Percentiles rank a stretch among this genome's conserved stretches.
phyloP scores from a whole-genome alignment of 2,888 invertebrate species.

The Aleiodes alternator region DNA sequence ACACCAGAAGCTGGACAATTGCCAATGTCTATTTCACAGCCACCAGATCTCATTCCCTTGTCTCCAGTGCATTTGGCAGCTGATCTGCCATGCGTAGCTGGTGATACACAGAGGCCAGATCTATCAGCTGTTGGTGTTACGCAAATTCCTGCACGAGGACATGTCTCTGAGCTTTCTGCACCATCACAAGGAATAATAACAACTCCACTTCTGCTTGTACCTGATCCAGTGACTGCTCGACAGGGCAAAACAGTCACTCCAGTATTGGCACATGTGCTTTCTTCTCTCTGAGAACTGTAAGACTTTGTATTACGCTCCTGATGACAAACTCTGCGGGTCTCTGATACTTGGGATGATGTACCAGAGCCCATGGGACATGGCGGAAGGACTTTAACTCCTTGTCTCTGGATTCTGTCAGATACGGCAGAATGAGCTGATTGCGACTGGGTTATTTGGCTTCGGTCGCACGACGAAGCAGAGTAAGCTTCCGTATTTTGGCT shows the following conservation, averaged over 20 bases:
- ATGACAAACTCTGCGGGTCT: slow-evolving; percentile 72
- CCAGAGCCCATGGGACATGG: slow-evolving; percentile 64
- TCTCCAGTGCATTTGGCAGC: slow-evolving; percentile 49
- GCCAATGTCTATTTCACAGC: slow-evolving; percentile 61
- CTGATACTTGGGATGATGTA: slow-evolving; percentile 71
- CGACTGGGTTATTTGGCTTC: background rate
- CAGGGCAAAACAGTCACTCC: slow-evolving; percentile 70
- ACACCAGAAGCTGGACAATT: slow-evolving; percentile 65
- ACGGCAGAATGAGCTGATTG: slow-evolving; percentile 51
- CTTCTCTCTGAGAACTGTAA: slow-evolving; percentile 30
- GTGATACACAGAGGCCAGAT: slow-evolving; percentile 69
- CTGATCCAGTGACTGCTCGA: slow-evolving; percentile 66
- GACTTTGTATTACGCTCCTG: slow-evolving; percentile 48
- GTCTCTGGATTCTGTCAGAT: slow-evolving; percentile 64
- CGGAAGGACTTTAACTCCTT: slow-evolving; percentile 66
- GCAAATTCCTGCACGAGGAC: slow-evolving; percentile 66
- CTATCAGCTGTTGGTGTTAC: slow-evolving; percentile 68
- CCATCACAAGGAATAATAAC: slow-evolving; percentile 70
- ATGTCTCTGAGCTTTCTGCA: slow-evolving; percentile 60
- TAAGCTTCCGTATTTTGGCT: no score
- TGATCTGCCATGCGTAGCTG: slow-evolving; percentile 55
- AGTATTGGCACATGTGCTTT: slow-evolving; percentile 64
- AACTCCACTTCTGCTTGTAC: slow-evolving; percentile 65
- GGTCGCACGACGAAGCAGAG: no score
- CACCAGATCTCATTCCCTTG: slow-evolving; percentile 62